These are phyloP conservation scores for Calliphora vomitoria DNA, from an alignment of 2,888 invertebrate species.

Conservation along the genomic window DNA sequence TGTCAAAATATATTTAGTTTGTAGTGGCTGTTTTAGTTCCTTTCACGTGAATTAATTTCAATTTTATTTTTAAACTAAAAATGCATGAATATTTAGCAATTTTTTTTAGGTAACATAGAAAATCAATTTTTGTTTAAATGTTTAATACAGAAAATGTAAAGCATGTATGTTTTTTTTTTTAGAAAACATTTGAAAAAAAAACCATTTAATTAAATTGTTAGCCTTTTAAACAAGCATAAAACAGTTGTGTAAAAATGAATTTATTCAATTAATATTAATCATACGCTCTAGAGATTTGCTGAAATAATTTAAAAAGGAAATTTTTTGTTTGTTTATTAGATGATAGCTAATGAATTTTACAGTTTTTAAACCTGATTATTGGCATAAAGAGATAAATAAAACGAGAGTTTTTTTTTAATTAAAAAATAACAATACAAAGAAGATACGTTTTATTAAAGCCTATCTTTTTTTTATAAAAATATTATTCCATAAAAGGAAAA, in stretches of 20 bases:
- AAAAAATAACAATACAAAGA: no score
- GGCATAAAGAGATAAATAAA: background rate
- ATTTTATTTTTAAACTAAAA: slow-evolving; percentile 60
- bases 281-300: slow-evolving; percentile 45
- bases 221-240: slow-evolving; percentile 34
- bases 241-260: slow-evolving; percentile 5
- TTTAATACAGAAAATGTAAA: slow-evolving; percentile 29
- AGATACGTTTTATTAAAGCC: no score
- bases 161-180: background rate
- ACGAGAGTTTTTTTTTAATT: no score
- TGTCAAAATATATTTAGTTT: slow-evolving; percentile 73
- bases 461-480: no score
- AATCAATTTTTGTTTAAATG: slow-evolving; percentile 51
- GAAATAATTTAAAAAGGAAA: slow-evolving; percentile 16
- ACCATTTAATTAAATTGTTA: slow-evolving; percentile 43
- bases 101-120: slow-evolving; percentile 6
- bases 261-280: slow-evolving; percentile 61
- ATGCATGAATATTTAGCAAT: slow-evolving; percentile 41
- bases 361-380: background rate
- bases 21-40: slow-evolving; percentile 51
- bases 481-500: no score
- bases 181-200: slow-evolving; percentile 23
- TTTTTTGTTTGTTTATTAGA: background rate
- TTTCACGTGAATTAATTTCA: slow-evolving; percentile 71
- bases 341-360: no score